Evolutionary conservation across 2,113 vertebrate species (phyloP).

Genomic region (Rhizomys pruinosus): DNA sequence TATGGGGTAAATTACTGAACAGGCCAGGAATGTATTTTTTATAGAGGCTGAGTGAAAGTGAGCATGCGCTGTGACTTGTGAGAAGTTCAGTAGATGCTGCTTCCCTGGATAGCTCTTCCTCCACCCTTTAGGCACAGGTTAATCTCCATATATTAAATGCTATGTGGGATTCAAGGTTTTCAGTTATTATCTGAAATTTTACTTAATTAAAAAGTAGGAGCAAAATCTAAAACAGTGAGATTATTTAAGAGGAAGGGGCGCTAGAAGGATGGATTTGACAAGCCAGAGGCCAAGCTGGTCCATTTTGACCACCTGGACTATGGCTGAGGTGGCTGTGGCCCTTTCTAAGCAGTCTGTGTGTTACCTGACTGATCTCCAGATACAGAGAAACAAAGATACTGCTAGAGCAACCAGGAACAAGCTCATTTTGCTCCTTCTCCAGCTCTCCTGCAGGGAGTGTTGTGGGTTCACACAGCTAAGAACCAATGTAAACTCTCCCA

Average conservation of each 20-base stretch:
- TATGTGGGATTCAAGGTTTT: neutral
- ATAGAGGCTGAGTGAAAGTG: neutral
- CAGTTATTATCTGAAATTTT: neutral
- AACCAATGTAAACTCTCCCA: constrained; percentile 70
- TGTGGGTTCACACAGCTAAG: constrained; percentile 58
- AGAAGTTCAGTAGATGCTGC: neutral
- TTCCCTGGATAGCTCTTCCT: neutral
- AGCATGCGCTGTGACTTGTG: neutral
- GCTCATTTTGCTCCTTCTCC: constrained; percentile 65
- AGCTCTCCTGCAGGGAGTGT: constrained; percentile 49
- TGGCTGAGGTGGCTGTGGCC: neutral
- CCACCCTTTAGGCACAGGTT: neutral
- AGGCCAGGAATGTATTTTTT: neutral
- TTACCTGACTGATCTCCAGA: constrained; percentile 2
- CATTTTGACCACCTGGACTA: neutral
- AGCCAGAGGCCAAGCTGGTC: neutral
- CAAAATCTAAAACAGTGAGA: neutral
- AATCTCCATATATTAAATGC: neutral
- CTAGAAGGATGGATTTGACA: neutral
- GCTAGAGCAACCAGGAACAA: neutral
- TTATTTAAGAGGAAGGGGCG: neutral
- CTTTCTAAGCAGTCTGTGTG: neutral
- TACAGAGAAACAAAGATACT: constrained; percentile 3
- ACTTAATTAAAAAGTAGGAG: neutral
- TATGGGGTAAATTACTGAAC: neutral